Base-by-base conservation (phyloP, 2,113 vertebrate genomes). In the Serinus canaria region DNA sequence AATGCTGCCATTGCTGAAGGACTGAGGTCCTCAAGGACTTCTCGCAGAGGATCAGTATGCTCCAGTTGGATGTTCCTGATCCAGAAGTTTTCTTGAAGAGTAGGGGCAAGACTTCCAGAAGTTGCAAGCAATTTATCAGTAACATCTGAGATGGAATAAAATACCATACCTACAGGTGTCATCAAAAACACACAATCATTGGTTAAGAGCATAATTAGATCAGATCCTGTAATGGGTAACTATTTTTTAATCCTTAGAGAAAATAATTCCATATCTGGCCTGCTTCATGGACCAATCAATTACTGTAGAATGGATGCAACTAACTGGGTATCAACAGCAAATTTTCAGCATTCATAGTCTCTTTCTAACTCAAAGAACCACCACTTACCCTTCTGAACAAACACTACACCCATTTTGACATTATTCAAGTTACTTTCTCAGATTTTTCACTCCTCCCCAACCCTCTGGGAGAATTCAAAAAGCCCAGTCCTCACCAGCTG, bases 101-200 rank as follows among this genome's bases (percentile, higher is more conserved):
- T 96, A 44, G 98, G 98, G 81, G 99, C 94, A 13, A 98, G 98
- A 64, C 97, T 98, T 94, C 97, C 97, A 3, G 98, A 97, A 74
- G 98, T 98, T 97, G 98, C 98, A 75, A 99, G 98, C 50, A 99
- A 98, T 75, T 98, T 98, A 89, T 99, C 99, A 4, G 98, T 99
- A 76, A 99, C 99, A 92, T 99, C 99, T 8, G 99, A 99, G 95
- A 99, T 99, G 74, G 99, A 99, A 96, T 99, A 99, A 96, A 99
- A 99, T 24, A 99, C 99, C 97, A 99, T 99, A 49, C 99, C 99
- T 99, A 93, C 41, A 88, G 0, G 4, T 44, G 7, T 35, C 55
- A 94, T 58, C 35, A 94, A 89, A 95, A 95, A 75, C n/a, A 96
- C 47, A 90, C 2, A 92, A 52, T 60, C 43, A 31, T 15, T 81